Conservation (phyloP, 2,113 vertebrate genomes). For the Pleuronectes platessa region DNA sequence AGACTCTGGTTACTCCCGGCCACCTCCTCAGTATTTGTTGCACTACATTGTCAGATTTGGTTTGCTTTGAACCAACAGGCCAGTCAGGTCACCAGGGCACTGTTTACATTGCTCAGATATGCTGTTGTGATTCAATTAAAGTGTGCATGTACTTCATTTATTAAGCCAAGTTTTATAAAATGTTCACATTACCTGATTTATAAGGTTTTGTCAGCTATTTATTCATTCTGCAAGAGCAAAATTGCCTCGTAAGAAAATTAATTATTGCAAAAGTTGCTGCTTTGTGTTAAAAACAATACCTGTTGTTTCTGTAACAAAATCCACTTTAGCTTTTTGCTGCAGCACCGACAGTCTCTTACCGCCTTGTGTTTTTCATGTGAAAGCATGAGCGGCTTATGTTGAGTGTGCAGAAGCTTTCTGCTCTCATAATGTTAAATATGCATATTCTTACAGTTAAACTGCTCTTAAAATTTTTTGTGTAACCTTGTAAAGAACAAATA, state of each 20-base stretch:
- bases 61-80: conserved; percentile 36
- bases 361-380: conserved; percentile 29
- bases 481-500: conserved; percentile 6
- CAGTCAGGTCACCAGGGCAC: conserved; percentile 17
- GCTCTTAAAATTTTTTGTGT: conserved; percentile 56
- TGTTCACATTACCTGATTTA: not conserved
- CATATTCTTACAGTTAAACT: conserved; percentile 46
- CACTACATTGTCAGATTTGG: conserved; percentile 16
- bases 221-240: not conserved
- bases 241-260: not conserved
- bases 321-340: conserved; percentile 24
- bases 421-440: conserved; percentile 4
- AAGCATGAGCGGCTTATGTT: conserved; percentile 15
- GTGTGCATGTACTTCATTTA: not conserved
- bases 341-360: conserved; percentile 8
- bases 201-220: not conserved
- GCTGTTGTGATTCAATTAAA: conserved; percentile 36
- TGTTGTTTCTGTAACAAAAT: conserved; percentile 21
- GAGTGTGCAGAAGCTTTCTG: conserved; percentile 1
- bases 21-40: not conserved
- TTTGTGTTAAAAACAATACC: conserved; percentile 6
- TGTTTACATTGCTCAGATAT: conserved; percentile 26
- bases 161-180: not conserved
- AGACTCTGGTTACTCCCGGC: conserved; percentile 12
- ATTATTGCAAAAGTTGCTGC: conserved; percentile 4